Conservation (phyloP, 2,113 vertebrate species). For the Odocoileus hemionus region DNA sequence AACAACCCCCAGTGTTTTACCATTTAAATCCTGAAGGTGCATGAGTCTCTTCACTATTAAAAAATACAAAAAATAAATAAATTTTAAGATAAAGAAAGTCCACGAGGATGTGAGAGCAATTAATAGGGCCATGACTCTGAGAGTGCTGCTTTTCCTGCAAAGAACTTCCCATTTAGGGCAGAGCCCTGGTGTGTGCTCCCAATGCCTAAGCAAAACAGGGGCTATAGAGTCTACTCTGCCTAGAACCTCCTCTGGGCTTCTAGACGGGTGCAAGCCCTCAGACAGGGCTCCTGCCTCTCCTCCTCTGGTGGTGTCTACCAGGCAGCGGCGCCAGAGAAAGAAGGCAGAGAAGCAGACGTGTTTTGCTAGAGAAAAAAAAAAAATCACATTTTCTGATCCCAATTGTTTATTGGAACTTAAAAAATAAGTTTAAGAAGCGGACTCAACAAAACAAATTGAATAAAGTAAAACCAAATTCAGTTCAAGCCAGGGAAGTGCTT, state of each 20-base stretch:
- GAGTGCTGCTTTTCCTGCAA: conserved; percentile 61
- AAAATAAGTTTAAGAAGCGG: background rate
- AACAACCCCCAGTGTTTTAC: conserved; percentile 59
- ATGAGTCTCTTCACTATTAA: background rate
- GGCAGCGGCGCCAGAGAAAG: background rate
- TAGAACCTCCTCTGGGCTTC: conserved; percentile 18
- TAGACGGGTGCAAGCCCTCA: conserved; percentile 21
- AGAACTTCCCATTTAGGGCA: conserved; percentile 55
- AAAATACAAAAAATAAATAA: background rate
- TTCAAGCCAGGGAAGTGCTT: background rate
- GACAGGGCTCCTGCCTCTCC: background rate
- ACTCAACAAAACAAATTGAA: conserved; percentile 43
- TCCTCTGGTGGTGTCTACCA: background rate
- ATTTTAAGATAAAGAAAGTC: background rate
- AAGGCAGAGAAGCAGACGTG: too few relatives aligned
- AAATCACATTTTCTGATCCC: conserved; percentile 11
- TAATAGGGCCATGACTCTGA: conserved; percentile 57
- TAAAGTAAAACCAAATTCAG: conserved; percentile 45
- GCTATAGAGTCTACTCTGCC: background rate
- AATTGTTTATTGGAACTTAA: conserved; percentile 21
- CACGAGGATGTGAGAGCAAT: conserved; percentile 45
- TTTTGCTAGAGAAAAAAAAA: conserved; percentile 1
- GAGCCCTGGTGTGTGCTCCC: conserved; percentile 47
- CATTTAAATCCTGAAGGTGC: conserved; percentile 66
- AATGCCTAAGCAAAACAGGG: conserved; percentile 51